Percentiles rank a stretch among this genome's conserved stretches.
Conservation (phyloP, 1,140 invertebrate species). For the Lasaia peninsularis region DNA sequence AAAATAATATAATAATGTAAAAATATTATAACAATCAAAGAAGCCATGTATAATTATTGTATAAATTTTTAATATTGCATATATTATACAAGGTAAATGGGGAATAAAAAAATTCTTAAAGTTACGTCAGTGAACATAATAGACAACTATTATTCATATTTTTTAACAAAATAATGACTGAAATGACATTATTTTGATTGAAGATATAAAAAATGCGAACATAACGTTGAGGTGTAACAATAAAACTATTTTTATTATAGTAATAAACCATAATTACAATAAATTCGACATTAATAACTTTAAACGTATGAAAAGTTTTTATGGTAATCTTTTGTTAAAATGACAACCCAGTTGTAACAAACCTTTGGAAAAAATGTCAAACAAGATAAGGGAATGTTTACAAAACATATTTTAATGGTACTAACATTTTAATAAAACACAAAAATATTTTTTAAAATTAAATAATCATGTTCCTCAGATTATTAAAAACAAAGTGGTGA, state of each 20-base stretch:
- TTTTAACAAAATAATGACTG: not conserved
- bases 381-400: too few relatives aligned
- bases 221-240: not conserved
- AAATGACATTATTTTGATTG: too few relatives aligned
- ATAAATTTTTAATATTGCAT: too few relatives aligned
- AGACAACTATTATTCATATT: not conserved
- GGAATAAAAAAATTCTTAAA: not conserved
- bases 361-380: not conserved
- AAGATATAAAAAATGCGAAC: too few relatives aligned
- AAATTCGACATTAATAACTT: constrained; percentile 3
- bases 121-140: not conserved
- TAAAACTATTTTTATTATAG: not conserved
- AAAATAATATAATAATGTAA: not conserved
- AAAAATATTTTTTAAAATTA: too few relatives aligned
- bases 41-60: not conserved
- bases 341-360: not conserved
- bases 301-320: not conserved
- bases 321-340: not conserved
- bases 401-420: too few relatives aligned
- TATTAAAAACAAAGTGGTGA: too few relatives aligned
- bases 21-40: not conserved
- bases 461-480: too few relatives aligned
- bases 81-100: not conserved
- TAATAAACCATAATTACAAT: not conserved
- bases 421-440: too few relatives aligned